Percentiles rank a stretch among this genome's conserved stretches.
Evolutionary conservation across 2,113 vertebrate genomes (phyloP).

Genomic region (Phrynosoma platyrhinos): DNA sequence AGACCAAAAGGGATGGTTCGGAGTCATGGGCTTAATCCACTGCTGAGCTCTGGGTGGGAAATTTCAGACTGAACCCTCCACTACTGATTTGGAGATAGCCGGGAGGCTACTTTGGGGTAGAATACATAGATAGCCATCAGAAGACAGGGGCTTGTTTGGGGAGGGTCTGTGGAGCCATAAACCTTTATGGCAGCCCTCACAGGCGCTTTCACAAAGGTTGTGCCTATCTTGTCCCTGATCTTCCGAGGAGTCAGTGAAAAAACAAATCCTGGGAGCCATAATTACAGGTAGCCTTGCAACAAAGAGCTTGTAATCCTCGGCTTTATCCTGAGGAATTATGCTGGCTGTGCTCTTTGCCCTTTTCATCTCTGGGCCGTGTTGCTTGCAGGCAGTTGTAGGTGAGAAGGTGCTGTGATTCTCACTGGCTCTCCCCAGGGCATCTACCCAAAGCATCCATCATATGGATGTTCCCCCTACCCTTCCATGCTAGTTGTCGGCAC

Average conservation of each 20-base stretch:
- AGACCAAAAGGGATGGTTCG: background rate
- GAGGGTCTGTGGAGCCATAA: constrained; percentile 47
- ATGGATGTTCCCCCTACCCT: background rate
- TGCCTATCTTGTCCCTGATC: constrained; percentile 62
- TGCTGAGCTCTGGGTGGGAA: constrained; percentile 42
- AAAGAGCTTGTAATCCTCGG: constrained; percentile 22
- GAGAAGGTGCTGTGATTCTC: constrained; percentile 27
- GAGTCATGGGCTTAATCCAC: constrained; percentile 46
- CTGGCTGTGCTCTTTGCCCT: constrained; percentile 29
- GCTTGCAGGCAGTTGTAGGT: background rate
- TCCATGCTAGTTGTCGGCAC: background rate
- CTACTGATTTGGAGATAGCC: constrained; percentile 57
- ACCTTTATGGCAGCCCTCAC: constrained; percentile 50
- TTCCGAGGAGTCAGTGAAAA: constrained; percentile 42
- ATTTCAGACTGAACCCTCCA: constrained; percentile 26
- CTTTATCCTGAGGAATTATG: constrained; percentile 34
- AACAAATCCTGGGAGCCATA: background rate
- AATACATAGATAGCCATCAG: constrained; percentile 9
- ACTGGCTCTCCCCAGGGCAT: background rate
- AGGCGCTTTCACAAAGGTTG: constrained; percentile 7
- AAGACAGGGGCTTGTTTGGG: background rate
- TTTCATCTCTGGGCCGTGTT: constrained; percentile 12
- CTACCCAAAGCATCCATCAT: rapidly evolving
- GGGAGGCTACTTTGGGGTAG: constrained; percentile 15
- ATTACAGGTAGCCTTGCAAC: constrained; percentile 41